These are phyloP conservation scores for Biston betularia DNA, from an alignment of 2,888 invertebrate species.

Conservation along the genomic window DNA sequence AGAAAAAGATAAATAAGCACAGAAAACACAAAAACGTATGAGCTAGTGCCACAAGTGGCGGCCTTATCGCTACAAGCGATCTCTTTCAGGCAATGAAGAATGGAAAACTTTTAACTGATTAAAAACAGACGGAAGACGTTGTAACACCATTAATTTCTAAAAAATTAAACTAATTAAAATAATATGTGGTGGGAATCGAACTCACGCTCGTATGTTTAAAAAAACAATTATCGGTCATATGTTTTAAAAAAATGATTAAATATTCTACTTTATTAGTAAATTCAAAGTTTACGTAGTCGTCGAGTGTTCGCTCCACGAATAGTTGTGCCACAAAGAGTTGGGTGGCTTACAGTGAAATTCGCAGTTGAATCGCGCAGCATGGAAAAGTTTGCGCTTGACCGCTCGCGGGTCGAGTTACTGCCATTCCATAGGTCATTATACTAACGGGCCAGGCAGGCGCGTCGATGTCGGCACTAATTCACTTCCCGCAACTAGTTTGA, in stretches of 20 bases:
- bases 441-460: constrained; percentile 12
- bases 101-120: too few relatives aligned
- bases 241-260: neutral
- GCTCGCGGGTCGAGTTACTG: constrained; percentile 41
- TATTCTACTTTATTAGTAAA: too few relatives aligned
- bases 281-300: constrained; percentile 33
- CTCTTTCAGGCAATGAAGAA: too few relatives aligned
- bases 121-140: too few relatives aligned
- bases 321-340: constrained; percentile 38
- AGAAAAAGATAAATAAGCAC: neutral
- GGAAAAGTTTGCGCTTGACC: constrained; percentile 54
- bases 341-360: constrained; percentile 38
- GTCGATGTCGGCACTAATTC: constrained; percentile 38
- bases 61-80: too few relatives aligned
- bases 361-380: constrained; percentile 46
- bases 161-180: too few relatives aligned
- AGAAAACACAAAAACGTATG: too few relatives aligned
- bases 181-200: too few relatives aligned
- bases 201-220: neutral
- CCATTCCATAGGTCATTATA: constrained; percentile 44
- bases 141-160: too few relatives aligned
- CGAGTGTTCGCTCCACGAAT: constrained; percentile 42
- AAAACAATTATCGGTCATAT: neutral
- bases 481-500: neutral
- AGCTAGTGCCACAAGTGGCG: too few relatives aligned